Evolutionary conservation across 2,797 vertebrate genomes (phyloP).

Genomic region (Meriones psammophilus): DNA sequence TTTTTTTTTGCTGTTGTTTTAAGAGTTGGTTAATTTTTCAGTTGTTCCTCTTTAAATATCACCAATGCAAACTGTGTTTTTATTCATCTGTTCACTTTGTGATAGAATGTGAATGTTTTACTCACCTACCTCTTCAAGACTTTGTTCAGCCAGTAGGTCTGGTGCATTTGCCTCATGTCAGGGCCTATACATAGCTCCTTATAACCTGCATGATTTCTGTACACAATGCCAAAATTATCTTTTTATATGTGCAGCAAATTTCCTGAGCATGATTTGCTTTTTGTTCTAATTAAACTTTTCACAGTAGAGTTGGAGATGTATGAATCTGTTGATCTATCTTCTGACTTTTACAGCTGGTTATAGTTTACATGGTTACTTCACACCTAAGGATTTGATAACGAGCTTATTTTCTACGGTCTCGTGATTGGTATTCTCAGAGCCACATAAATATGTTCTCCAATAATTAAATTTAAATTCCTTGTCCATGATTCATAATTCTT

Average conservation of each 20-base stretch:
- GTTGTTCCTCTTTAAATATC: background rate
- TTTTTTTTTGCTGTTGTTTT: background rate
- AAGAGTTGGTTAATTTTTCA: background rate
- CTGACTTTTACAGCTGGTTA: constrained; percentile 18
- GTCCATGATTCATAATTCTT: constrained; percentile 26
- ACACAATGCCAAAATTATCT: background rate
- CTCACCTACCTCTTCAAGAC: background rate
- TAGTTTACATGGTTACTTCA: constrained; percentile 37
- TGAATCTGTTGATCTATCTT: constrained; percentile 46
- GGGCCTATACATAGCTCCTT: background rate
- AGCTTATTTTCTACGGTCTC: constrained; percentile 35
- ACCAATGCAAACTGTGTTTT: background rate
- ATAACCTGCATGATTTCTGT: background rate
- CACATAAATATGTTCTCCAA: constrained; percentile 47
- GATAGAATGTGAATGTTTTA: background rate
- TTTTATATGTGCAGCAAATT: constrained; percentile 18
- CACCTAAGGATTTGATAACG: constrained; percentile 6
- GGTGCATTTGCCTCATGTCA: background rate
- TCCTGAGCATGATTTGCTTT: constrained; percentile 18
- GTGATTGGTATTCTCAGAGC: background rate
- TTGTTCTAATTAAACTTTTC: background rate
- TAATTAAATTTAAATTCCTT: constrained; percentile 43
- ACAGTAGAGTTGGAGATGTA: background rate
- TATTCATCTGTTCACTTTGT: background rate
- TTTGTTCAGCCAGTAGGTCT: background rate